Evolutionary conservation across 2,113 vertebrate genomes (phyloP).

Genomic region (Xyrauchen texanus): DNA sequence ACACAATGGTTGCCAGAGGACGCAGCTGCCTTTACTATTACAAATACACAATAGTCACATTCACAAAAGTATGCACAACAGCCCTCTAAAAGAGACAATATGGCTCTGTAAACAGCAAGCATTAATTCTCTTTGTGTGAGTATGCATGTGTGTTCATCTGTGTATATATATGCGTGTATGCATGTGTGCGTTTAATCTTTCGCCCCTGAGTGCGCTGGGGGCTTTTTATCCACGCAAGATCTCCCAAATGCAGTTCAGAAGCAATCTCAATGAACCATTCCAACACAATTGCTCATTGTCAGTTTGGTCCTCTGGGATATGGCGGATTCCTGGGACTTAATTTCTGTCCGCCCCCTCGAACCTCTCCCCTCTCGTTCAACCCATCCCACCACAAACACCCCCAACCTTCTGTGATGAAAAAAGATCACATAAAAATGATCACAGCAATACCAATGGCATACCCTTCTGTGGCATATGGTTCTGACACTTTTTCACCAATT

Average conservation of each 20-base stretch:
- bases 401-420: constrained; percentile 47
- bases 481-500: too few species aligned
- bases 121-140: constrained; percentile 3
- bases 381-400: constrained; percentile 23
- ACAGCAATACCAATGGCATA: constrained; percentile 10
- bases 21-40: constrained; percentile 44
- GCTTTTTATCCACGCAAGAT: constrained; percentile 71
- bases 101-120: constrained; percentile 9
- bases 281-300: constrained; percentile 68
- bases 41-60: constrained; percentile 38
- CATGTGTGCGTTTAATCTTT: constrained; percentile 68
- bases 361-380: constrained; percentile 30
- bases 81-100: constrained; percentile 29
- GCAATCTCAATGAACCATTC: constrained; percentile 68
- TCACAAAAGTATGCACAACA: constrained; percentile 15
- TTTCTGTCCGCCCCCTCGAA: constrained; percentile 37
- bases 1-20: constrained; percentile 41
- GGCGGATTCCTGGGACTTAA: constrained; percentile 57
- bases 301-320: constrained; percentile 58
- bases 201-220: constrained; percentile 65
- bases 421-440: constrained; percentile 16
- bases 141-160: constrained; percentile 41
- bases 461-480: neutral
- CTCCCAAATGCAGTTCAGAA: constrained; percentile 76
- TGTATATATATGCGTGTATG: constrained; percentile 45